Conservation (phyloP, 2,113 vertebrate genomes). For the Nothoprocta pentlandii region DNA sequence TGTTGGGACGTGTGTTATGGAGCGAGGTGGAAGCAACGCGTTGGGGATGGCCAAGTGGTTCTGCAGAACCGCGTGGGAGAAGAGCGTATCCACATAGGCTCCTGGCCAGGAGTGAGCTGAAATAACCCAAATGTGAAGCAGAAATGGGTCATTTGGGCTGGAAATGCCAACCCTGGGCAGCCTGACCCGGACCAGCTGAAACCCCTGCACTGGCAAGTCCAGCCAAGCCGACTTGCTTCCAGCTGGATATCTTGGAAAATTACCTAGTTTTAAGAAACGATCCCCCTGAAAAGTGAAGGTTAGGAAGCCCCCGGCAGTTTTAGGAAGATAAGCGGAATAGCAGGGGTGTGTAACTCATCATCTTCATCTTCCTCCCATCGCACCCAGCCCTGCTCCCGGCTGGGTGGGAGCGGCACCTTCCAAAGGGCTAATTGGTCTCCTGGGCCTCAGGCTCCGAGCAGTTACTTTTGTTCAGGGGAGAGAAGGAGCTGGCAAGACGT, state of each 20-base stretch:
- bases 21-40: not conserved
- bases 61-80: no score
- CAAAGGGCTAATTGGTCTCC: not conserved
- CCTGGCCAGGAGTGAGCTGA: not conserved
- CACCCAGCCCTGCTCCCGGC: not conserved
- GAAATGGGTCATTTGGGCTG: fast-evolving
- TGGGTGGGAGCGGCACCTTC: not conserved
- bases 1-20: not conserved
- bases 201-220: not conserved
- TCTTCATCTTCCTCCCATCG: not conserved
- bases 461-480: not conserved
- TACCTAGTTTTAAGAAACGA: not conserved
- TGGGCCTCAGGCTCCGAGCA: not conserved
- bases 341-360: not conserved
- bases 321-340: not conserved
- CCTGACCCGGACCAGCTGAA: not conserved
- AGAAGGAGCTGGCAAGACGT: not conserved
- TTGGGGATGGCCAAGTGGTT: not conserved
- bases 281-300: not conserved
- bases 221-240: no score
- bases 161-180: not conserved
- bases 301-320: not conserved
- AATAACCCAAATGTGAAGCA: not conserved
- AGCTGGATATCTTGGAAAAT: not conserved
- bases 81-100: no score